Percentiles rank a stretch among this genome's conserved stretches.
Conservation (phyloP, 2,797 vertebrate species). For the Leptatherina wallacei region DNA sequence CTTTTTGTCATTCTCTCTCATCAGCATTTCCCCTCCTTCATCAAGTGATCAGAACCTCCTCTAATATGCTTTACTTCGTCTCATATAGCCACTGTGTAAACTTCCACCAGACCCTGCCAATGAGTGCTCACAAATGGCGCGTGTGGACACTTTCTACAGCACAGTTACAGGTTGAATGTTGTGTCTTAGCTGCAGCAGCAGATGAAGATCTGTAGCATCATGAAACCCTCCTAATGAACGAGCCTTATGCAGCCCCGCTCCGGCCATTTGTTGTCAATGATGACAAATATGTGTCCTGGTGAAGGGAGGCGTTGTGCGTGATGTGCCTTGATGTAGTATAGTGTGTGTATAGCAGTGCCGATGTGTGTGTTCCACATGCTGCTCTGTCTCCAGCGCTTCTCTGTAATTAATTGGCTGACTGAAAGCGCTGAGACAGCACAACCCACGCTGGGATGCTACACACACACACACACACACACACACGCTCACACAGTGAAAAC, state of each 20-base stretch:
- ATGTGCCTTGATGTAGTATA: constrained; percentile 41
- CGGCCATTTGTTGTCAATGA: constrained; percentile 68
- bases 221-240: constrained; percentile 49
- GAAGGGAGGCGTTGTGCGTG: constrained; percentile 54
- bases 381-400: constrained; percentile 72
- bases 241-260: constrained; percentile 48
- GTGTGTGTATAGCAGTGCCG: constrained; percentile 39
- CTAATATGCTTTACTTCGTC: not conserved
- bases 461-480: constrained; percentile 28
- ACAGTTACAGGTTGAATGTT: constrained; percentile 14
- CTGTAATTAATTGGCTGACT: constrained; percentile 83
- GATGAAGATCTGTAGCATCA: constrained; percentile 40
- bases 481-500: constrained; percentile 29
- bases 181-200: constrained; percentile 24
- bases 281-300: constrained; percentile 62
- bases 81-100: constrained; percentile 12
- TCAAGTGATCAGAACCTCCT: not conserved
- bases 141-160: not conserved
- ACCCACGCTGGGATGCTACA: constrained; percentile 63
- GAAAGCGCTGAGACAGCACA: constrained; percentile 79
- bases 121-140: constrained; percentile 1
- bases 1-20: not conserved
- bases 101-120: not conserved
- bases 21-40: not conserved
- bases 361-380: constrained; percentile 69